Evolutionary conservation across 2,113 vertebrate species (phyloP), one percentile per base, ranked within the genome.

Genomic region (Pogona vitticeps): DNA sequence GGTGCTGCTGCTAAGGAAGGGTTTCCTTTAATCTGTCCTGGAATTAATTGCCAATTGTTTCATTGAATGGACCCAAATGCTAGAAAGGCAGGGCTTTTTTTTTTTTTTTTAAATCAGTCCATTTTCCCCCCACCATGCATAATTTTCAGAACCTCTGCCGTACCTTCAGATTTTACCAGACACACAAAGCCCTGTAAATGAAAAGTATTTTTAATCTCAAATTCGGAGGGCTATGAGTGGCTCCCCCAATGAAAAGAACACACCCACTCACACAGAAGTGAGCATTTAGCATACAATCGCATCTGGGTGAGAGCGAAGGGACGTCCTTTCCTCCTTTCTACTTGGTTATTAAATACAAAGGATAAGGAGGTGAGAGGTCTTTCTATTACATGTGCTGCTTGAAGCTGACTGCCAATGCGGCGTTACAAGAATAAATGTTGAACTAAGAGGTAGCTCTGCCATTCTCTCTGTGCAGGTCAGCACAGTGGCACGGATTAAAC

Each of bases 341-440:
- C 92, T 89, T 92, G 85, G 36, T 61, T 91, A 83, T 88, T 92
- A 86, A 93, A 91, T 88, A 2, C 86, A 88, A 91, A 88, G 3
- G 67, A 76, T 85, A 88, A 61, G 52, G 71, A 87, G 46, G 17
- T 42, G 73, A 92, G 52, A 85, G 80, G 61, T 78, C 59, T 91
- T 91, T 61, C 18, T 89, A 46, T 92, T 81, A 89, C 65, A 92
- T 17, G 23, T 90, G 71, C 73, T 52, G 18, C 88, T 84, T 90
- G 79, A 93, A 92, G 89, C 70, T 90, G 88, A 92, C 88, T 91
- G 81, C 82, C 88, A 89, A 90, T 87, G 86, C 72, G 92, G 81
- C 89, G 82, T 81, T 88, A 85, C 79, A 87, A 80, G 88, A 90
- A 91, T 83, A 91, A 86, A 92, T 0, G 26, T 76, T 87, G 89